phyloP scores from a whole-genome alignment of 1,140 invertebrate species.

The Drosophila kepulauana region DNA sequence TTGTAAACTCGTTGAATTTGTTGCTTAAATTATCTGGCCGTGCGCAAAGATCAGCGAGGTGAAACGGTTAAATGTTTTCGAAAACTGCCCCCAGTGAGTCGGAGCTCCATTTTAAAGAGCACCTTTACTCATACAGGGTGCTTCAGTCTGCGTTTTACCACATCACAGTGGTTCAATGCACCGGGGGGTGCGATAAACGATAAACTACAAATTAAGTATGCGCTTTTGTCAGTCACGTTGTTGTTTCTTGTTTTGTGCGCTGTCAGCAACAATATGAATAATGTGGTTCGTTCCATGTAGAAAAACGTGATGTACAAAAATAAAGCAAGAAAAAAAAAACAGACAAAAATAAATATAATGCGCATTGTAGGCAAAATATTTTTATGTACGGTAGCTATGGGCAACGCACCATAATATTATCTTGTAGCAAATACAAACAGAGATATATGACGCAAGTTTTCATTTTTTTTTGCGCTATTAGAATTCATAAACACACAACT shows the following conservation, averaged over 20 bases:
- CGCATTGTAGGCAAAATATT: constrained; percentile 3
- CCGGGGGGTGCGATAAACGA: constrained; percentile 29
- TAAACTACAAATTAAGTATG: constrained; percentile 30
- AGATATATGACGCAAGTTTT: constrained; percentile 3
- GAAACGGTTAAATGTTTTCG: constrained; percentile 55
- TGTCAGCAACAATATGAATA: constrained; percentile 49
- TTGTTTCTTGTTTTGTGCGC: constrained; percentile 11
- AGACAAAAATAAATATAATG: constrained; percentile 10
- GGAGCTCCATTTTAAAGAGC: constrained; percentile 32
- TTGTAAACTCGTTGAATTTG: constrained; percentile 41
- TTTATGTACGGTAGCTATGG: constrained; percentile 4
- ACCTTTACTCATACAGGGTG: constrained; percentile 39
- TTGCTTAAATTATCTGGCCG: constrained; percentile 45
- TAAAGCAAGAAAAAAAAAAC: constrained; percentile 5
- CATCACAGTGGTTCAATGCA: constrained; percentile 28
- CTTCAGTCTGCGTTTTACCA: constrained; percentile 17
- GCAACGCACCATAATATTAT: constrained; percentile 33
- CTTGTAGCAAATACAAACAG: constrained; percentile 8
- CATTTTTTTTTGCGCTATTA: not conserved
- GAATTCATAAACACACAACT: constrained; percentile 1
- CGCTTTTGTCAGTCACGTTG: constrained; percentile 41
- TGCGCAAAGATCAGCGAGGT: constrained; percentile 55
- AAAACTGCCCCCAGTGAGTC: constrained; percentile 35
- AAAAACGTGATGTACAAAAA: constrained; percentile 37
- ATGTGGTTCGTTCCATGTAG: constrained; percentile 17